Evolutionary conservation across 2,113 vertebrate genomes (phyloP), one percentile per base, ranked within the genome.

Genomic region (Andinoacara biseriatus): DNA sequence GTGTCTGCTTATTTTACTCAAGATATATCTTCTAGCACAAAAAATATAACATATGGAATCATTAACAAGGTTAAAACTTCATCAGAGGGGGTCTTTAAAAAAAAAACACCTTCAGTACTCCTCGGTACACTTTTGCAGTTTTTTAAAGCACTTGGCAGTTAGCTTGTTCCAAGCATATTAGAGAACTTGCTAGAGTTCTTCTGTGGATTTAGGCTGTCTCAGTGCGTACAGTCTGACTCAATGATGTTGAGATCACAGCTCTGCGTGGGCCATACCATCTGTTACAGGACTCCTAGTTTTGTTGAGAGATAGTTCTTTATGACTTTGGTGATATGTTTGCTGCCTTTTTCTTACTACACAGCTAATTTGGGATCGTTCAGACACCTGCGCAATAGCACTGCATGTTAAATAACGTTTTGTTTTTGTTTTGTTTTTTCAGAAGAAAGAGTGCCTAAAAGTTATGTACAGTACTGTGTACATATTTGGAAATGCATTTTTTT

Each of bases 181-280:
- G 26, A 78, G 58, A 78, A 78, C 20, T 52, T 62, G 24, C 26
- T 52, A 46, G 26, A 78, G 0, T 24, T 67, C 22, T 46, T 52
- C 1, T 15, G 20, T 61, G 1, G 59, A 31, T 78, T 24, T 46
- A 52, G 40, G 24, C 40, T 69, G 56, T 22, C 56, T 57, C 56
- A 57, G 56, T 24, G 56, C 22, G n/a, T 57, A 49, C 75, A 77
- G 58, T 52, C 13, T 78, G 43, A 61, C 40, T 78, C 76, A 61
- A 7, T 62, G 76, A 78, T 61, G 58, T 52, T 62, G 76, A 78
- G 26, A 78, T 78, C 58, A 61, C 58, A 33, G 76, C 76, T 75
- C n/a, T 38, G 31, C 57, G 52, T 75, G 72, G 31, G 52, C 72
- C 72, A 57, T 38, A 57, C 72, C 72, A 58, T 75, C 72, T 58